phyloP scores from a whole-genome alignment of 2,888 invertebrate species.

The Caenorhabditis sinica region DNA sequence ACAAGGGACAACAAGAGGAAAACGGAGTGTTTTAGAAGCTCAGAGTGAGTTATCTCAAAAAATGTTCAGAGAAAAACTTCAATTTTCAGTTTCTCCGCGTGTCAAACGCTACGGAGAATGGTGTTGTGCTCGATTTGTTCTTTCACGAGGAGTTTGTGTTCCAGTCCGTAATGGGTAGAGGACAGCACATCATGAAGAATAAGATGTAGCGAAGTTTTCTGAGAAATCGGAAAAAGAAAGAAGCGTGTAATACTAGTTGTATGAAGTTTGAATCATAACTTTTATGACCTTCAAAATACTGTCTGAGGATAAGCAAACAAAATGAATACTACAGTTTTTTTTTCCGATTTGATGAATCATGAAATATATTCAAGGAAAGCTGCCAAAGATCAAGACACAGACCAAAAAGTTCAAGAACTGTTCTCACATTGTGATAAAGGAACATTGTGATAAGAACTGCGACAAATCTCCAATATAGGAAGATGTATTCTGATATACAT shows the following conservation, averaged over 20 bases:
- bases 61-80: too few relatives aligned
- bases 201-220: constrained; percentile 1
- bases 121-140: constrained; percentile 67
- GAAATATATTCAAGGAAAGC: too few relatives aligned
- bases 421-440: too few relatives aligned
- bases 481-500: too few relatives aligned
- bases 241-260: constrained; percentile 27
- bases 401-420: too few relatives aligned
- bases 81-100: constrained; percentile 33
- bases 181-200: background rate
- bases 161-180: constrained; percentile 56
- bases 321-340: constrained; percentile 20
- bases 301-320: constrained; percentile 45
- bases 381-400: too few relatives aligned
- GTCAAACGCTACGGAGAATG: constrained; percentile 54
- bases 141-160: constrained; percentile 57
- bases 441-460: too few relatives aligned
- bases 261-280: constrained; percentile 60
- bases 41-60: background rate
- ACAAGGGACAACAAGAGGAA: constrained; percentile 67
- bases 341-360: background rate
- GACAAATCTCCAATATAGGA: too few relatives aligned
- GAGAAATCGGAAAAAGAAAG: constrained; percentile 2
- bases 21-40: constrained; percentile 40
- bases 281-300: constrained; percentile 43